Evolutionary conservation across 2,797 vertebrate species (phyloP), one percentile per base, ranked within the genome.

Genomic region (Triplophysa bombifrons): DNA sequence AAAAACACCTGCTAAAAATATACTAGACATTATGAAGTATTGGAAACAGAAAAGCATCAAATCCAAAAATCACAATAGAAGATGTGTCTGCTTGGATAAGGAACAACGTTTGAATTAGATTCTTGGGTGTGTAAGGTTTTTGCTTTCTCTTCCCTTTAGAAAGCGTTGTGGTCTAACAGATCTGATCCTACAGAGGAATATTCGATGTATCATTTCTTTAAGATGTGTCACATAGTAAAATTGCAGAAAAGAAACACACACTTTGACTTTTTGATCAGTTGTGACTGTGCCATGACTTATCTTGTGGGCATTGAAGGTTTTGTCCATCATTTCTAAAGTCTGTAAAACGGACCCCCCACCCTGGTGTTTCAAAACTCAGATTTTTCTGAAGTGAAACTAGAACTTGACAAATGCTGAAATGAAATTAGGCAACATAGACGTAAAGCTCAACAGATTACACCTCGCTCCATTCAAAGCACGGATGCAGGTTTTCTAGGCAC

Each of bases 351-450:
- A 72, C 80, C 82, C 56, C 27, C 38, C 73, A 84, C 72, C 85
- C 87, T 87, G 38, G 63, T 84, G 87, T 94, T 93, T 93, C 93
- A 92, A 91, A 92, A 94, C 83, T 68, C 65, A 73, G 58, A 84
- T 87, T 91, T 93, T 92, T 93, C 83, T 92, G 93, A 95, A 95
- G 92, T 94, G 93, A 95, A 95, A 95, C 90, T 61, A 91, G 92
- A 94, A 92, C 92, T 94, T 93, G 86, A 81, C 92, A 84, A 92
- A 94, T 87, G 91, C 72, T 92, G 92, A 94, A 93, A 93, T 87
- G 85, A 76, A 80, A 82, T 93, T 90, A 88, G 75, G 91, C 88
- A 94, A 94, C 56, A 86, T 79, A 41, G 76, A 78, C 80, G 70
- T 61, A 19, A 83, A 44, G 34, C 55, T 58, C 77, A 74, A 50